Base-by-base conservation (phyloP, 2,113 vertebrate genomes). In the Carassius carassius region DNA sequence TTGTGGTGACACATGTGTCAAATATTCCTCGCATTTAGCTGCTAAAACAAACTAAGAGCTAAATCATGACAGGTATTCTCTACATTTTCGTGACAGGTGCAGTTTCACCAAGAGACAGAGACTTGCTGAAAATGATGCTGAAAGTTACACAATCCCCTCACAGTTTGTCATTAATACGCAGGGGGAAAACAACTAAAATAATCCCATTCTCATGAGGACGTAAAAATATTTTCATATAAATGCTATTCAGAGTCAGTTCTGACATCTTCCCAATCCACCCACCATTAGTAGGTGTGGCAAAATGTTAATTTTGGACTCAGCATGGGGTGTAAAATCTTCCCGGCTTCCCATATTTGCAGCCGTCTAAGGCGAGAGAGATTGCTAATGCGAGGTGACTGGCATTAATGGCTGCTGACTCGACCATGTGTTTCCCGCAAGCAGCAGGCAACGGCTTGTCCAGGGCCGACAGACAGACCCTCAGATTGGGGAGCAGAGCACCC, bases 321-420 rank as follows among this genome's bases (percentile, higher is more conserved):
- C 37, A 13, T 81, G 44, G 51, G 62, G 56, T n/a, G 2, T 44
- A 10, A 41, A 41, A 47, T 51, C 19, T 51, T 25, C 16, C 1
- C 19, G 10, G 54, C 25, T 7, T 49, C 47, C 75, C 25, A 69
- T 81, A 51, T 67, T 49, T 81, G 60, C 62, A 80, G 23, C 62
- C 37, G 3, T 49, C 41, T 9, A 54, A 78, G 47, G 56, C 17
- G 44, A 44, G 62, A 58, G 72, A 73, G 63, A 5, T 72, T 41
- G 25, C 82, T 86, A 85, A 88, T 86, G 79, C 62, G 51, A 84
- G 51, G 17, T 87, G 88, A 87, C 87, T 87, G 79, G 82, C 62
- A 83, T 87, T 88, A 88, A 88, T 86, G 74, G 86, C 78, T 83
- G 85, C 60, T 67, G 87, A 89, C 84, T 82, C 54, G 70, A 62